phyloP scores from a whole-genome alignment of 1,140 invertebrate genomes.

The Drosophila kohkoa region DNA sequence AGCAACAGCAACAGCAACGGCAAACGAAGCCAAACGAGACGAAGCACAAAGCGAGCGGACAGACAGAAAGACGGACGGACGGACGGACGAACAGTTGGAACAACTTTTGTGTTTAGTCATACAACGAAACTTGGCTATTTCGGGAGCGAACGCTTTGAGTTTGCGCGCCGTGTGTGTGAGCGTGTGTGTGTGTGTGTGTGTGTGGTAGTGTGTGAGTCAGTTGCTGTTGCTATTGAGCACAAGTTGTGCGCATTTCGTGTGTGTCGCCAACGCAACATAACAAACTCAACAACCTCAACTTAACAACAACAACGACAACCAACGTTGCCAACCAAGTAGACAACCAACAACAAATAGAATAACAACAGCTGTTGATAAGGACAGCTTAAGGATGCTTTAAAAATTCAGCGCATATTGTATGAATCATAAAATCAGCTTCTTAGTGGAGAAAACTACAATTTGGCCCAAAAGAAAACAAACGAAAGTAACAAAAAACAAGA shows the following conservation, averaged over 20 bases:
- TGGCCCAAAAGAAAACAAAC: not conserved
- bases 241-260: slow-evolving; percentile 27
- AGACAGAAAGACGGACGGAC: slow-evolving; percentile 5
- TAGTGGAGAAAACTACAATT: not conserved
- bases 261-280: slow-evolving; percentile 48
- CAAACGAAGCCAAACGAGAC: slow-evolving; percentile 27
- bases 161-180: slow-evolving; percentile 25
- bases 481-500: not conserved
- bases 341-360: slow-evolving; percentile 2
- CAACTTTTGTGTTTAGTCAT: slow-evolving; percentile 63
- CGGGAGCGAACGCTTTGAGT: slow-evolving; percentile 71
- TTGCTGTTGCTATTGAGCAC: slow-evolving; percentile 37
- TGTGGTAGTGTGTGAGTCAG: slow-evolving; percentile 41
- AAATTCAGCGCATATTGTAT: not conserved
- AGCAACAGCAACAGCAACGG: not conserved
- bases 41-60: slow-evolving; percentile 6
- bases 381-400: slow-evolving; percentile 11
- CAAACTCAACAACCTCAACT: slow-evolving; percentile 7
- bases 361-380: slow-evolving; percentile 38
- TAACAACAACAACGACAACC: not conserved
- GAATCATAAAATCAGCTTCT: not conserved
- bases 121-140: slow-evolving; percentile 71
- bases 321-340: not conserved
- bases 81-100: not conserved
- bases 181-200: slow-evolving; percentile 22